Percentiles rank a stretch among this genome's conserved stretches.
Conservation (phyloP, 2,888 invertebrate species). For the Callimorpha dominula region DNA sequence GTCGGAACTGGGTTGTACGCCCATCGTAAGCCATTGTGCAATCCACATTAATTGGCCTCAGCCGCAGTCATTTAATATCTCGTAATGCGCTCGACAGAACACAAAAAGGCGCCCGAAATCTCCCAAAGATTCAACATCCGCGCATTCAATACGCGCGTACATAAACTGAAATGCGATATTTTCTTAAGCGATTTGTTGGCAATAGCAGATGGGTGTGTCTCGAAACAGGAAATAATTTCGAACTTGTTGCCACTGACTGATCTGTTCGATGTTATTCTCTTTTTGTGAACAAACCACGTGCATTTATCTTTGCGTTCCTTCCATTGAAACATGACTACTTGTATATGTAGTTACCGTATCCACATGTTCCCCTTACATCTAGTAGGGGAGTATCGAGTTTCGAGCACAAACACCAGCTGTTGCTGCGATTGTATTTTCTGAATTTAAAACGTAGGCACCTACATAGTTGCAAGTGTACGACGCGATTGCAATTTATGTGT, state of each 20-base stretch:
- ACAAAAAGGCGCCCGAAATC: conserved; percentile 73
- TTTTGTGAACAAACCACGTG: conserved; percentile 64
- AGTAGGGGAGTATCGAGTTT: conserved; percentile 57
- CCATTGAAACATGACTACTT: conserved; percentile 65
- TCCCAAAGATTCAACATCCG: conserved; percentile 76
- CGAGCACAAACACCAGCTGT: conserved; percentile 58
- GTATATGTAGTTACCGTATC: conserved; percentile 66
- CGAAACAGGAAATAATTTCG: conserved; percentile 78
- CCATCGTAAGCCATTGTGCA: conserved; percentile 72
- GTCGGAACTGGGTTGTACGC: conserved; percentile 82
- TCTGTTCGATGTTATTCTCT: conserved; percentile 59
- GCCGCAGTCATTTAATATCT: conserved; percentile 83
- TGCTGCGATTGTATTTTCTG: conserved; percentile 49
- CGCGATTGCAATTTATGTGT: conserved; percentile 41
- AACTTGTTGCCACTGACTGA: conserved; percentile 77
- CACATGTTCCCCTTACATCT: conserved; percentile 52
- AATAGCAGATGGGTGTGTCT: conserved; percentile 79
- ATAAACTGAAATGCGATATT: conserved; percentile 80
- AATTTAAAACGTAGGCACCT: conserved; percentile 43
- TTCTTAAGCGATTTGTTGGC: conserved; percentile 79
- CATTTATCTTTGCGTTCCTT: conserved; percentile 61
- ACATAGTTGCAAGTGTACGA: conserved; percentile 38
- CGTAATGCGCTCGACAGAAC: conserved; percentile 70
- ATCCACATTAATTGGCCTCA: conserved; percentile 80
- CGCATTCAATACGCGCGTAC: conserved; percentile 63